A percentile compares a stretch with the other conserved stretches of the same genome.
Evolutionary conservation across 1,140 invertebrate genomes (phyloP).

Genomic region (Pollicipes pollicipes): DNA sequence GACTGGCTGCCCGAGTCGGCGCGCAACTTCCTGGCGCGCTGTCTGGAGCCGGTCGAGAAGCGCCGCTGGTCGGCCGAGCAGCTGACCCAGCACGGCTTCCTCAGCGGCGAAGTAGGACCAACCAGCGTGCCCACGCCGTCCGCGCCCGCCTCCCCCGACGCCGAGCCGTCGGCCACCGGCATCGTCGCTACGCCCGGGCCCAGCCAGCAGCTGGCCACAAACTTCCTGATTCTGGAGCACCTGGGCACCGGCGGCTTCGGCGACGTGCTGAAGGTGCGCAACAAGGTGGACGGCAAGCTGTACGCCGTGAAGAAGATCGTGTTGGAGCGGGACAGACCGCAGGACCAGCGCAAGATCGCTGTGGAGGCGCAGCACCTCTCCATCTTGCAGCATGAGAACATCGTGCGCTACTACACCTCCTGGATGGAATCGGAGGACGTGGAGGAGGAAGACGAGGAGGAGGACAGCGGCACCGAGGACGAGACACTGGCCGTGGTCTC

Average conservation of each 20-base stretch:
- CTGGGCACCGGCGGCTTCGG: slow-evolving; percentile 90
- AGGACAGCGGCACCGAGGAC: slow-evolving; percentile 35
- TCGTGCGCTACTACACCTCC: slow-evolving; percentile 91
- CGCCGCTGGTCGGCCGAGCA: slow-evolving; percentile 25
- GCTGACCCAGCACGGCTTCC: slow-evolving; percentile 15
- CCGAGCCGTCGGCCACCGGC: slow-evolving; percentile 41
- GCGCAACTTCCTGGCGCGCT: slow-evolving; percentile 11
- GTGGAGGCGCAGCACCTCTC: slow-evolving; percentile 89
- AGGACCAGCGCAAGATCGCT: slow-evolving; percentile 78
- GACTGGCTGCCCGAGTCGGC: slow-evolving; percentile 35
- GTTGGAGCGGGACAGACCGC: slow-evolving; percentile 68
- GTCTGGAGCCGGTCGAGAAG: slow-evolving; percentile 28
- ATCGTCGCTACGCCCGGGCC: slow-evolving; percentile 51
- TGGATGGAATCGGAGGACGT: slow-evolving; percentile 45
- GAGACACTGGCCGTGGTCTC: slow-evolving; percentile 19
- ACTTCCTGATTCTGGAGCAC: slow-evolving; percentile 70
- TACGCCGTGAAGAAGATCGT: slow-evolving; percentile 92
- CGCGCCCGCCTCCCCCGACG: slow-evolving; percentile 6
- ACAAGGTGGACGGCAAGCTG: slow-evolving; percentile 74
- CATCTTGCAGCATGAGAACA: slow-evolving; percentile 89
- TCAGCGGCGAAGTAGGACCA: slow-evolving; percentile 24
- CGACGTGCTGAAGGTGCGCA: slow-evolving; percentile 79
- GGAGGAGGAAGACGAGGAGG: slow-evolving; percentile 13
- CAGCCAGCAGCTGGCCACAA: slow-evolving; percentile 54
- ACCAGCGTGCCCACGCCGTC: slow-evolving; percentile 7